These are phyloP conservation scores for Hemiscyllium ocellatum DNA, from an alignment of 2,113 vertebrate species.

Conservation along the genomic window DNA sequence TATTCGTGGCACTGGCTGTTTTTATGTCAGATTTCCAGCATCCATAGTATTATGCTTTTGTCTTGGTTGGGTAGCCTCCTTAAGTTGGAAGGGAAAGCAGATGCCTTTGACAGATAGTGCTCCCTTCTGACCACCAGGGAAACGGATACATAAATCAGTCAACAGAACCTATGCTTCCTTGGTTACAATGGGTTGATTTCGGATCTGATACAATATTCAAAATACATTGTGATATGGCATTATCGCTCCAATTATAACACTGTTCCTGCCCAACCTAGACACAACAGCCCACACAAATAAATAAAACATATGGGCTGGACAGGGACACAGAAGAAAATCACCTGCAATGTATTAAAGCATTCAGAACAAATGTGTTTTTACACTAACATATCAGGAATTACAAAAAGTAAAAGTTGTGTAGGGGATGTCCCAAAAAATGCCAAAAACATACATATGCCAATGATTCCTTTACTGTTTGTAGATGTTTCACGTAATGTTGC, in stretches of 20 bases:
- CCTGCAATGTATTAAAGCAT: not conserved
- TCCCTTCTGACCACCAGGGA: conserved; percentile 24
- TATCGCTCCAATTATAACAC: not conserved
- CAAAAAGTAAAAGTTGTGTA: not conserved
- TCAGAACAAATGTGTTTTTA: not conserved
- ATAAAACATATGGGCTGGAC: not conserved
- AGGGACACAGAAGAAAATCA: not conserved
- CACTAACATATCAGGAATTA: not conserved
- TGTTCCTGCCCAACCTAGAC: not conserved
- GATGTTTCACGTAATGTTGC: not conserved
- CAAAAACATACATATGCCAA: not conserved
- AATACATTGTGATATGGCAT: not conserved
- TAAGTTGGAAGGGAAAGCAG: conserved; percentile 10
- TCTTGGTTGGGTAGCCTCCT: not conserved
- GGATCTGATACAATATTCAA: not conserved
- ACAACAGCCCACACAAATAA: not conserved
- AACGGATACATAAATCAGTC: not conserved
- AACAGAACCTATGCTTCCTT: not conserved
- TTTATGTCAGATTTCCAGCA: not conserved
- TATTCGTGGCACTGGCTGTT: not conserved
- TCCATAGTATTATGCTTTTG: not conserved
- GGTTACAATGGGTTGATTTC: not conserved
- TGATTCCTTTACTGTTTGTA: not conserved
- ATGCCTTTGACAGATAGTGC: conserved; percentile 24
- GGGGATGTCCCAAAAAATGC: not conserved